Base-by-base conservation (phyloP, 2,797 vertebrate genomes). In the Danio jaintianensis region DNA sequence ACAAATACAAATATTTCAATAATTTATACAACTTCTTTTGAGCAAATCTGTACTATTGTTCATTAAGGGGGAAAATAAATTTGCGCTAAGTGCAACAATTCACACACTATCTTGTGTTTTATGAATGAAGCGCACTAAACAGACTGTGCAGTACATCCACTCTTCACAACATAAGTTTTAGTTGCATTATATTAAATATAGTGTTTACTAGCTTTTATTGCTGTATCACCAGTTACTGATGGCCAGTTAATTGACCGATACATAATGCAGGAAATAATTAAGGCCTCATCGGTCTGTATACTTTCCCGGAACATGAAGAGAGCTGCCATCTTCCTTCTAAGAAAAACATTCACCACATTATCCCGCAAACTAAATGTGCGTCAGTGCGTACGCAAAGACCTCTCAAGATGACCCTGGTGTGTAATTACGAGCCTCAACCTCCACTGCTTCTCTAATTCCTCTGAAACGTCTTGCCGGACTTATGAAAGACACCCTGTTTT, bases 401-500 rank as follows among this genome's bases (percentile, higher is more conserved):
- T 71, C 38, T 71, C 38, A 71, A 43, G 38, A 16, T 16, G 48
- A 22, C 50, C 15, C 36, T 61, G n/a, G 4, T 53, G 59, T 42
- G 20, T 45, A 16, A n/a, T 42, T 56, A 71, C 43, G 20, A 47
- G 42, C 73, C 15, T 73, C 42, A 1, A 59, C 42, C 42, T 58
- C 13, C 15, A n/a, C 45, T 47, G 42, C 55, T 36, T 15, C 12
- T 18, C 68, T 22, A 52, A 40, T 18, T 52, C 4, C 10, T 50
- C n/a, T 55, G 50, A 42, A 43, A 43, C 4, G 7, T 55, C 52
- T 69, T 40, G 1, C 50, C 67, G 62, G 16, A 47, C 75, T 50
- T 76, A 22, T n/a, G 16, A 68, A 58, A 69, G 53, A 48, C n/a
- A 1, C 29, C 29, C 22, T 63, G 58, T 66, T 62, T 43, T 40